These are phyloP conservation scores for Prionace glauca DNA, from an alignment of 2,797 vertebrate genomes.

Conservation along the genomic window DNA sequence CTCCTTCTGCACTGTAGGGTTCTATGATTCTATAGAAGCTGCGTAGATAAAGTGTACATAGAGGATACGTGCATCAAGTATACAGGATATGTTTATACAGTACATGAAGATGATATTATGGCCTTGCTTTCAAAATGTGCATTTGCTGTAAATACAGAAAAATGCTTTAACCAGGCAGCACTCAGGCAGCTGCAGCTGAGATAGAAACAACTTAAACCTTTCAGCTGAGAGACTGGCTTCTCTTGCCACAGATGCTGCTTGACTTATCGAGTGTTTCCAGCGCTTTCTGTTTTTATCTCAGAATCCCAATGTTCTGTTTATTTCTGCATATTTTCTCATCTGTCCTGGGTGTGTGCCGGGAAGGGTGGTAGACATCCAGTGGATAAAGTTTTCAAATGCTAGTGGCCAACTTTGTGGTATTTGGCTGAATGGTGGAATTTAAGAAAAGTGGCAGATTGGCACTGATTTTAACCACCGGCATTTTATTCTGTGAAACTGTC, in stretches of 20 bases:
- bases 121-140: background rate
- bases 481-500: no score
- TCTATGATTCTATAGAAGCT: no score
- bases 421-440: background rate
- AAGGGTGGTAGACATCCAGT: background rate
- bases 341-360: background rate
- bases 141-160: background rate
- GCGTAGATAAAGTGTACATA: no score
- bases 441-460: no score
- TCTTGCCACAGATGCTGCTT: no score
- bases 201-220: background rate
- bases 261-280: background rate
- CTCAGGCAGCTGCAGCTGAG: background rate
- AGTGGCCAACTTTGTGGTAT: no score
- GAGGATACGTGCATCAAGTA: no score
- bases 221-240: background rate
- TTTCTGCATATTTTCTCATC: background rate
- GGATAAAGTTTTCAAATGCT: background rate
- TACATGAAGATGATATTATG: no score
- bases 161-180: background rate
- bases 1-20: no score
- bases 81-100: no score
- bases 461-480: no score
- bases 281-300: background rate
- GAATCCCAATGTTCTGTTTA: background rate